Base-by-base conservation (phyloP, 37 sponge, comb jelly and placozoan species). In the Haliclona indistincta region DNA sequence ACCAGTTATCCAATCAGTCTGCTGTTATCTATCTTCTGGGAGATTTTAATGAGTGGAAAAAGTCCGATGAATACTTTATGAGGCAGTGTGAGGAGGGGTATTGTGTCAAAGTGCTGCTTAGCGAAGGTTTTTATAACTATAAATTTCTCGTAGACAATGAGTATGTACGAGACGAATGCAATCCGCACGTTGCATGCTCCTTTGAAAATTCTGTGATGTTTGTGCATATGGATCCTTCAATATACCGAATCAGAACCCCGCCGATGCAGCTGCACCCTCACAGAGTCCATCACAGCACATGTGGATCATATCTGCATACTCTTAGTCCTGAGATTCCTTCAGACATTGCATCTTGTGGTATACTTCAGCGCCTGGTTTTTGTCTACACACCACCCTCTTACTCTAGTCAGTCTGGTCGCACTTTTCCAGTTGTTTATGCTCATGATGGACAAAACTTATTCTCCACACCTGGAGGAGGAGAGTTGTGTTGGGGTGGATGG, bases 381-480 rank as follows among this genome's bases (percentile, higher is more conserved):
- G 89, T 95, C 20, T 95, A 95, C 63, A 73, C 91, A 29, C 95
- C 95, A 0, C 86, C 85, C 1, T 77, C 78, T n/a, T 95, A 95
- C 51, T 44, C 2, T 35, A 29, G 15, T 0, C 45, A 84, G 30
- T 8, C 22, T 2, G 41, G 30, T 1, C 34, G 60, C 4, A 30
- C 53, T 3, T 95, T 74, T 54, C 95, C 95, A 1, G 95, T 95
- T 0, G 53, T 95, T 38, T 95, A 95, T 68, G 89, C 80, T 3
- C 74, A 83, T 53, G 95, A 95, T 64, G 95, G 95, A 1, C 92
- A 95, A 61, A 89, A 87, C 68, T 32, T 95, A 15, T 91, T 95
- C 55, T 95, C 95, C 0, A 93, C 93, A 3, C 93, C 93, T 19
- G 88, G 40, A 17, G 28, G 38, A 34, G 93, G 93, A 5, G 89